Percentiles rank a stretch among this genome's conserved stretches.
phyloP scores from a whole-genome alignment of 2,888 invertebrate species.

The Limnephilus rhombicus region DNA sequence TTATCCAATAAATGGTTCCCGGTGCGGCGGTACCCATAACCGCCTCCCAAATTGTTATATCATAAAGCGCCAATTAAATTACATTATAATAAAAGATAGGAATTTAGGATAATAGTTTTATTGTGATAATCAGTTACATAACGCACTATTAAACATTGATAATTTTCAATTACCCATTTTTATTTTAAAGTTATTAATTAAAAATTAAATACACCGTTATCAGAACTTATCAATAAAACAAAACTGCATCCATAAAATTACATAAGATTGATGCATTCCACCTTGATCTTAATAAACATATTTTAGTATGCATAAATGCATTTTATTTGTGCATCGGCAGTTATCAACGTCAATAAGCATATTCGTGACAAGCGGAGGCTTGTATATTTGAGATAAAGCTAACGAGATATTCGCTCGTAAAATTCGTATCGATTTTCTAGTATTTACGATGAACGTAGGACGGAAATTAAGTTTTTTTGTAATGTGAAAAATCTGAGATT shows the following conservation, averaged over 20 bases:
- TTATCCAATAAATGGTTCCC: too few relatives aligned
- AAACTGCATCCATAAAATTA: neutral
- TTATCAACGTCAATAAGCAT: conserved; percentile 24
- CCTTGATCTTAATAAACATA: conserved; percentile 3
- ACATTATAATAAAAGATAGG: too few relatives aligned
- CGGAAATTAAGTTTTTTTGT: neutral
- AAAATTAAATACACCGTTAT: neutral
- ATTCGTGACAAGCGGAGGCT: conserved; percentile 43
- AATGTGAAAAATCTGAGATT: too few relatives aligned
- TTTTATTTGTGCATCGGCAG: neutral
- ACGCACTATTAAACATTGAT: too few relatives aligned
- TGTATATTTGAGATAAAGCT: conserved; percentile 24
- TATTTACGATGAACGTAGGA: neutral
- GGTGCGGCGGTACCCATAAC: too few relatives aligned
- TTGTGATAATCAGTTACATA: too few relatives aligned
- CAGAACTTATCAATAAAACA: neutral
- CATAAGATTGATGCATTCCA: neutral
- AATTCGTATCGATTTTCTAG: neutral
- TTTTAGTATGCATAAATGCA: conserved; percentile 9
- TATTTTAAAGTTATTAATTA: neutral
- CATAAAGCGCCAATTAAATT: too few relatives aligned
- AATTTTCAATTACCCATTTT: too few relatives aligned
- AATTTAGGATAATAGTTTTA: too few relatives aligned
- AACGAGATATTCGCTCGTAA: neutral
- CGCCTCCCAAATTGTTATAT: too few relatives aligned